Percentiles rank a stretch among this genome's conserved stretches.
Evolutionary conservation across 1,140 invertebrate species (phyloP).

Genomic region (Sitobion miscanthi): DNA sequence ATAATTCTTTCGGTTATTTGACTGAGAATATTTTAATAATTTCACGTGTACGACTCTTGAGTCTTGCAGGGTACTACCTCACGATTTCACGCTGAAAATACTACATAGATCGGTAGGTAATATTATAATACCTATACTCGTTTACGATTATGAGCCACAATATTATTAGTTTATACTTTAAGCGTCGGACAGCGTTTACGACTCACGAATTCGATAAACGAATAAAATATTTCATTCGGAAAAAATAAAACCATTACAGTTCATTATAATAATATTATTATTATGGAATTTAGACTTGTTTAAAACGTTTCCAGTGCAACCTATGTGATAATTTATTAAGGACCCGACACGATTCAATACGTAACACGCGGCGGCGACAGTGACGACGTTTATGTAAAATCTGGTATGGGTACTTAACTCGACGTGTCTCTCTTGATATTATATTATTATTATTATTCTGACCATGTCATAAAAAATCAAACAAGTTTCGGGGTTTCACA

Average conservation of each 20-base stretch:
- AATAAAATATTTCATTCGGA: neutral
- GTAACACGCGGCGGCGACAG: neutral
- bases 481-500: neutral
- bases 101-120: neutral
- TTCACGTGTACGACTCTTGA: neutral
- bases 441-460: neutral
- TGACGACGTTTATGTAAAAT: neutral
- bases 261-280: neutral
- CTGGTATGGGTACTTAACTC: neutral
- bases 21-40: neutral
- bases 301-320: neutral
- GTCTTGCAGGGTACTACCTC: neutral
- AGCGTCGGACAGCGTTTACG: neutral
- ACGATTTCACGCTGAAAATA: neutral
- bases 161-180: neutral
- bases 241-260: neutral
- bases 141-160: neutral
- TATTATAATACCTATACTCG: neutral
- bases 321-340: neutral
- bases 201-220: neutral
- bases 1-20: no score
- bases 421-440: neutral
- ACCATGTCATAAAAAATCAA: neutral
- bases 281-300: conserved; percentile 8
- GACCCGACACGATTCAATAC: neutral